A percentile compares a stretch with the other conserved stretches of the same genome.
Evolutionary conservation across 2,113 vertebrate species (phyloP).

Genomic region (Nicator chloris): DNA sequence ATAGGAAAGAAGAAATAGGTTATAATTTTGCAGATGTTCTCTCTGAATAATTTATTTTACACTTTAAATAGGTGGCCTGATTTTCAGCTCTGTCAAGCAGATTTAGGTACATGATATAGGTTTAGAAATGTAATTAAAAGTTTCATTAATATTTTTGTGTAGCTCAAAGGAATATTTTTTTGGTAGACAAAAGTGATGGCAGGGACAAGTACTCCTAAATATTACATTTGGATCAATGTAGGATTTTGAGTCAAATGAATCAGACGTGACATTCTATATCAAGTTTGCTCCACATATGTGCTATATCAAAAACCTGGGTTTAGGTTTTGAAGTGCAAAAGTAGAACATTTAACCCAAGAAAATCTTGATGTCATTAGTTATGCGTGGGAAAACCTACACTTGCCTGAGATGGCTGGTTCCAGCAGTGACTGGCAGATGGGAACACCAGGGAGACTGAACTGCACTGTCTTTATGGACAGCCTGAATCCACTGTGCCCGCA

Average conservation of each 20-base stretch:
- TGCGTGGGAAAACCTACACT: not conserved
- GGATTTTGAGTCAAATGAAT: not conserved
- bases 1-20: not conserved
- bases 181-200: not conserved
- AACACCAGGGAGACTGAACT: rapidly evolving
- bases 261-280: rapidly evolving
- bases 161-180: not conserved
- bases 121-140: not conserved
- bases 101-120: not conserved
- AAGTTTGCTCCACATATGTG: not conserved
- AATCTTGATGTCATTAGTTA: not conserved
- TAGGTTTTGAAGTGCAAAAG: not conserved
- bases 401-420: not conserved
- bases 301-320: not conserved
- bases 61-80: not conserved
- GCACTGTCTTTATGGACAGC: not conserved
- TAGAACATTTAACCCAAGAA: not conserved
- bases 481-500: rapidly evolving
- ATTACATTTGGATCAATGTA: not conserved
- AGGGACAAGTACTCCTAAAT: not conserved
- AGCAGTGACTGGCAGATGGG: not conserved
- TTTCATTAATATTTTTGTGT: not conserved
- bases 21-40: conserved; percentile 7
- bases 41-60: conserved; percentile 2
- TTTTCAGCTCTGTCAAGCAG: not conserved